Evolutionary conservation across 2,113 vertebrate species (phyloP), one percentile per base, ranked within the genome.

Genomic region (Bambusicola thoracicus): DNA sequence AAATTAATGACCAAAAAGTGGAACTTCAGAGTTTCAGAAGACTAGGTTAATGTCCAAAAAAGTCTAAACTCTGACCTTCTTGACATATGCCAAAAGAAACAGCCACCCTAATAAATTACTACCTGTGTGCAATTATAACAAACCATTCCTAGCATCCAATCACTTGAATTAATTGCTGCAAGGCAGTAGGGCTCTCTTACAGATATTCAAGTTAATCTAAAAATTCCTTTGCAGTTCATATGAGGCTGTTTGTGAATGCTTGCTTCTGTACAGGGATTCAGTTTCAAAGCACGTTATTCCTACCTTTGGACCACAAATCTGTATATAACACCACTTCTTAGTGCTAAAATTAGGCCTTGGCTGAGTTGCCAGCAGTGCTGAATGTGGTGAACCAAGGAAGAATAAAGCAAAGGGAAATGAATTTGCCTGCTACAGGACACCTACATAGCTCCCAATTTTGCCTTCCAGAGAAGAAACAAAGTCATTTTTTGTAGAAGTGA

Each of bases 1-100:
- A 98, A 97, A 97, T 98, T 98, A 98, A 98, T 98, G 98, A 98
- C 97, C 97, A 97, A 97, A 98, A 98, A 98, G 97, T 96, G 95
- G 97, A 98, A 98, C 96, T 98, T 98, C 92, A 83, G 84, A 97
- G 96, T 96, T 98, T 97, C 97, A 97, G 85, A 97, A 97, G 97
- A 97, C 96, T 97, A 98, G 96, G 97, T 98, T 97, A 97, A 97
- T 96, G 97, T 97, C 98, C 97, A 97, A 97, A 97, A 96, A 97
- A 97, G 96, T 95, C 94, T 97, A 97, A 97, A 98, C 98, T 97
- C 94, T 98, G 97, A 97, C 97, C 98, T 97, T 98, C 94, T 89
- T 98, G 98, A 98, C 98, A 98, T 96, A 97, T 97, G 97, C 96
- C 97, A 96, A 75, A 95, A 97, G 97, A 90, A 97, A 98, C 97